Evolutionary conservation across 2,888 invertebrate genomes (phyloP).

Genomic region (Panopea generosa): DNA sequence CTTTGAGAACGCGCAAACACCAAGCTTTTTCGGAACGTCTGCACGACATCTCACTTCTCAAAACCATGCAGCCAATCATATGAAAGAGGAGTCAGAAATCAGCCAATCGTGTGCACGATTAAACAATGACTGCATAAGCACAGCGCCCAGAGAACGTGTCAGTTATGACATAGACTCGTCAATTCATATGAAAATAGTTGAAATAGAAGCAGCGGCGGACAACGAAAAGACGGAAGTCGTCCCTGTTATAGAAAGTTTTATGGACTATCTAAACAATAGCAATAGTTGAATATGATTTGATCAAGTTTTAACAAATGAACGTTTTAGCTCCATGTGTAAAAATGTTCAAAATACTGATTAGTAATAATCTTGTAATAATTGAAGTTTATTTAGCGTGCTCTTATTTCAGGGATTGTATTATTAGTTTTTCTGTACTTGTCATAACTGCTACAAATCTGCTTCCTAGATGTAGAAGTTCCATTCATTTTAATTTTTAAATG

Average conservation of each 20-base stretch:
- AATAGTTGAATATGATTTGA: too few species aligned
- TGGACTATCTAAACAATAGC: slow-evolving; percentile 27
- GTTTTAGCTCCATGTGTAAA: too few species aligned
- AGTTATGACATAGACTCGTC: slow-evolving; percentile 63
- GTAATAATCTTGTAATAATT: too few species aligned
- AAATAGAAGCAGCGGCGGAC: slow-evolving; percentile 26
- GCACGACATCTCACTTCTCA: not conserved
- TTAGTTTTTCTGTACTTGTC: too few species aligned
- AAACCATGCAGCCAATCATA: not conserved
- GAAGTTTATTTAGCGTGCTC: too few species aligned
- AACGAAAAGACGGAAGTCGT: slow-evolving; percentile 13
- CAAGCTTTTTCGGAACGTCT: not conserved
- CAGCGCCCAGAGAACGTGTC: slow-evolving; percentile 14
- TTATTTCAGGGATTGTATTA: too few species aligned
- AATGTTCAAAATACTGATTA: too few species aligned
- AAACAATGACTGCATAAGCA: slow-evolving; percentile 4
- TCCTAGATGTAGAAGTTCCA: too few species aligned
- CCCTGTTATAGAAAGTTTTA: slow-evolving; percentile 18
- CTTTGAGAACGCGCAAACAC: not conserved
- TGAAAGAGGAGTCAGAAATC: slow-evolving; percentile 19
- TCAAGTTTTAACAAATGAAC: too few species aligned
- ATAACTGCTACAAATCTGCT: too few species aligned
- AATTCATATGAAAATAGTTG: slow-evolving; percentile 72
- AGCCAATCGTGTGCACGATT: slow-evolving; percentile 30
- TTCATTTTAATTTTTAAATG: too few species aligned